Evolutionary conservation across 2,797 vertebrate species (phyloP).

Genomic region (Chelon labrosus): DNA sequence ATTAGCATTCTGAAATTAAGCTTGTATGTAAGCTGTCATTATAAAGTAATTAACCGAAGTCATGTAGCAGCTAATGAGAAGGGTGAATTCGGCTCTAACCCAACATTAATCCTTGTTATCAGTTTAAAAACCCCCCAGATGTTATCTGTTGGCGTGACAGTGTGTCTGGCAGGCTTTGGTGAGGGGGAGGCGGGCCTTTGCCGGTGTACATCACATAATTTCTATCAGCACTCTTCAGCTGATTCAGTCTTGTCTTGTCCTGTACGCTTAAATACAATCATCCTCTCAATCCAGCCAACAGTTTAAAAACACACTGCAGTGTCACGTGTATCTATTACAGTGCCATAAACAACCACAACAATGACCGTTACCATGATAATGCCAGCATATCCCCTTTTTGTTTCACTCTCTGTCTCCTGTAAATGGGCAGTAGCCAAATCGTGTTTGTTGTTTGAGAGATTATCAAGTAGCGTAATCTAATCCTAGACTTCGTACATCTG

Average conservation of each 20-base stretch:
- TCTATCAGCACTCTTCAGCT: not conserved
- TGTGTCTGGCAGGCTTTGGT: slow-evolving; percentile 56
- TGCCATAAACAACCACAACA: slow-evolving; percentile 32
- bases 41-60: slow-evolving; percentile 11
- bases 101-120: slow-evolving; percentile 5
- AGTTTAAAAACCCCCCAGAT: slow-evolving; percentile 3
- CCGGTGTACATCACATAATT: slow-evolving; percentile 35
- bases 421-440: slow-evolving; percentile 36
- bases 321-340: slow-evolving; percentile 40
- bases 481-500: slow-evolving; percentile 27
- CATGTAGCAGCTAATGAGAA: slow-evolving; percentile 3
- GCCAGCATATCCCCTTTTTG: not conserved
- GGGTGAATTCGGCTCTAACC: not conserved
- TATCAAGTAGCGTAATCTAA: slow-evolving; percentile 13
- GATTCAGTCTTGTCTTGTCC: not conserved
- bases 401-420: slow-evolving; percentile 24
- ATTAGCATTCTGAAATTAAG: not conserved
- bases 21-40: not conserved
- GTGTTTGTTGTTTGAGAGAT: slow-evolving; percentile 29
- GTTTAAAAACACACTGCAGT: slow-evolving; percentile 33
- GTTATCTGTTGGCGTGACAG: not conserved
- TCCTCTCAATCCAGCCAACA: slow-evolving; percentile 6
- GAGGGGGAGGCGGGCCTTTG: slow-evolving; percentile 43
- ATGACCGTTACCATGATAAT: slow-evolving; percentile 26
- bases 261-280: slow-evolving; percentile 12